Evolutionary conservation across 2,113 vertebrate genomes (phyloP).

Genomic region (Rhombomys opimus): DNA sequence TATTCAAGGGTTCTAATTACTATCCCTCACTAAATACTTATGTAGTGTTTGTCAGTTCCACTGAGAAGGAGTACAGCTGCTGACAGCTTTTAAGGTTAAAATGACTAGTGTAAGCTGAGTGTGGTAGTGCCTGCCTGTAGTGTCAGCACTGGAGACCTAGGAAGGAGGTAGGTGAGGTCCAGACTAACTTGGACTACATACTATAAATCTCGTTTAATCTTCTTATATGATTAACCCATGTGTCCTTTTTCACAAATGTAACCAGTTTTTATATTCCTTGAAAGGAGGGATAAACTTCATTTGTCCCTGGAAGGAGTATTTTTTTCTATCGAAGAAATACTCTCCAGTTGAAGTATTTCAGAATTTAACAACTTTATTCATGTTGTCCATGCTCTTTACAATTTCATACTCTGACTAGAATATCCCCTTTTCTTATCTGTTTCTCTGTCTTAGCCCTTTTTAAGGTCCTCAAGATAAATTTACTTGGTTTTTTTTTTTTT

Average conservation of each 20-base stretch:
- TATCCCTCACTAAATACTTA: slow-evolving; percentile 42
- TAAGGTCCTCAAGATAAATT: not conserved
- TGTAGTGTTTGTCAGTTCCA: not conserved
- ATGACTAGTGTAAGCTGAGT: not conserved
- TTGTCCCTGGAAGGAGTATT: not conserved
- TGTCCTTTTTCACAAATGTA: slow-evolving; percentile 31
- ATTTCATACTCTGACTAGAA: not conserved
- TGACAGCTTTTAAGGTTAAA: slow-evolving; percentile 2
- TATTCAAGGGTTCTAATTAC: slow-evolving; percentile 8
- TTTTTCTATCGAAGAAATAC: not conserved
- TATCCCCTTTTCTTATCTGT: not conserved
- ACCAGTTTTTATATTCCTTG: slow-evolving; percentile 10
- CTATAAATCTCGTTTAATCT: slow-evolving; percentile 14
- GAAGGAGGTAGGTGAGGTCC: not conserved
- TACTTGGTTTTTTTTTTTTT: not conserved
- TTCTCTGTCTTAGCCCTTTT: not conserved
- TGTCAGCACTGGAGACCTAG: not conserved
- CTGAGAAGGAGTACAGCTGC: slow-evolving; percentile 42
- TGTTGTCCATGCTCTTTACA: not conserved
- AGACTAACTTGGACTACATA: not conserved
- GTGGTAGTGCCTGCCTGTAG: not conserved
- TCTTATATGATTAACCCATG: not conserved
- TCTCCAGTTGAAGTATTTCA: slow-evolving; percentile 1
- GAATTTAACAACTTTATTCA: not conserved
- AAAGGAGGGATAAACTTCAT: slow-evolving; percentile 35